Base-by-base conservation (phyloP, 2,113 vertebrate species). In the Chloroceryle aenea region DNA sequence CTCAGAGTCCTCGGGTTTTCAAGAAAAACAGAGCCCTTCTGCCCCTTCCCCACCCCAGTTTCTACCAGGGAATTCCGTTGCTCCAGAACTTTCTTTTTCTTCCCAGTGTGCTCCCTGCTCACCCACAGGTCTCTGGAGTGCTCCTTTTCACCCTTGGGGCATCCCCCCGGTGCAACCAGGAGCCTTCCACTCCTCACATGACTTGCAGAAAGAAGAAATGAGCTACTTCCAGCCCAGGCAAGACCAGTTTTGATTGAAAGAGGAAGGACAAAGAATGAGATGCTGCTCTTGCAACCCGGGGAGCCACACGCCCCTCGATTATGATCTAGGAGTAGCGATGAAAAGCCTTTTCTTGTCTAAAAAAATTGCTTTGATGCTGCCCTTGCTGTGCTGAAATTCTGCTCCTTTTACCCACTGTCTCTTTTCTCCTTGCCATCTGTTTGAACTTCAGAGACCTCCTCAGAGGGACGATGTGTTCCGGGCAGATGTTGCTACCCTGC, bases 251-350 rank as follows among this genome's bases (percentile, higher is more conserved):
- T 26, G 58, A 5, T 7, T 4, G 34, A 2, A 62, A 47, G 29
- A 58, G 53, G 53, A 56, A 19, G 53, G 53, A 32, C 11, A 19
- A 32, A 12, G 29, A 17, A 34, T 3, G 8, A 2, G 1, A 26
- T 42, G 7, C 17, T 2, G 1, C 26, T 30, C 36, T 27, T 34
- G 26, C 12, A 50, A 1, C 21, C 3, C 0, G 42, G 34, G 5
- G 59, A 14, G 23, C 27, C 14, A 0, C 12, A 16, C 19, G 8
- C 23, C 61, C 52, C 43, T 67, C 43, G 4, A 4, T 29, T 68
- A 38, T 11, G 2, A 47, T 6, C 62, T 15, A 17, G 2, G 0
- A 6, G 22, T 12, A 10, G 32, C 8, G 18, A 43, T 19, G 25
- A 27, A 66, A 59, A 82, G 6, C 48, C 68, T 48, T 64, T 20